A percentile compares a stretch with the other conserved stretches of the same genome.
These are phyloP conservation scores for Acanthornis magna DNA, from an alignment of 2,797 vertebrate species.

Conservation along the genomic window DNA sequence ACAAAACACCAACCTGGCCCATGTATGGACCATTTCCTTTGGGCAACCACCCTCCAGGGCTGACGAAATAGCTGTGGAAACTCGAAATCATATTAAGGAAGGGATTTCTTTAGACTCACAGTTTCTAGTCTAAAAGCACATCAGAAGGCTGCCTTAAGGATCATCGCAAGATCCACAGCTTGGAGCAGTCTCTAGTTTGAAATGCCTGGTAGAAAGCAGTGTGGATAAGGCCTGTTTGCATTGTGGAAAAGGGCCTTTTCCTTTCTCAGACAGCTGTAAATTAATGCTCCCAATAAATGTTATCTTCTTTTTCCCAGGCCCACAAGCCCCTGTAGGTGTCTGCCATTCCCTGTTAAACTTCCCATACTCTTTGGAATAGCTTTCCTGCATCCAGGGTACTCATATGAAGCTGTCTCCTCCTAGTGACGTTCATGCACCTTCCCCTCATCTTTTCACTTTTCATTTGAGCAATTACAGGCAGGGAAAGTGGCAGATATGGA, in stretches of 20 bases:
- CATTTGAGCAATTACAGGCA: background rate
- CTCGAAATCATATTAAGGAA: background rate
- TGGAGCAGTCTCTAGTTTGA: background rate
- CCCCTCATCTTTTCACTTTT: background rate
- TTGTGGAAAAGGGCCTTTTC: background rate
- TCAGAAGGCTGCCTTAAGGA: background rate
- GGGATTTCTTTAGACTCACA: background rate
- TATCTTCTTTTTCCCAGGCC: background rate
- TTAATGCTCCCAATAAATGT: background rate
- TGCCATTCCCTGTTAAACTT: background rate
- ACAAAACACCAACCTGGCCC: background rate
- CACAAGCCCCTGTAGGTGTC: background rate
- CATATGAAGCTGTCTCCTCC: background rate
- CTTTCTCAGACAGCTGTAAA: background rate
- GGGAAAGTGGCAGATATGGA: background rate
- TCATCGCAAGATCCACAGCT: background rate
- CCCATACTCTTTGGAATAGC: background rate
- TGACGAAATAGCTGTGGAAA: background rate
- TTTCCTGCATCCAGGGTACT: background rate
- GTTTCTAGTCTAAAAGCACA: background rate
- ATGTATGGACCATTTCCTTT: background rate
- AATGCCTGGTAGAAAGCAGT: background rate
- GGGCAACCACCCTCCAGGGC: background rate
- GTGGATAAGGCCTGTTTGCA: background rate
- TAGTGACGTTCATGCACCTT: background rate